Evolutionary conservation across 1,140 invertebrate species (phyloP), one percentile per base, ranked within the genome.

Genomic region (Cephus cinctus): DNA sequence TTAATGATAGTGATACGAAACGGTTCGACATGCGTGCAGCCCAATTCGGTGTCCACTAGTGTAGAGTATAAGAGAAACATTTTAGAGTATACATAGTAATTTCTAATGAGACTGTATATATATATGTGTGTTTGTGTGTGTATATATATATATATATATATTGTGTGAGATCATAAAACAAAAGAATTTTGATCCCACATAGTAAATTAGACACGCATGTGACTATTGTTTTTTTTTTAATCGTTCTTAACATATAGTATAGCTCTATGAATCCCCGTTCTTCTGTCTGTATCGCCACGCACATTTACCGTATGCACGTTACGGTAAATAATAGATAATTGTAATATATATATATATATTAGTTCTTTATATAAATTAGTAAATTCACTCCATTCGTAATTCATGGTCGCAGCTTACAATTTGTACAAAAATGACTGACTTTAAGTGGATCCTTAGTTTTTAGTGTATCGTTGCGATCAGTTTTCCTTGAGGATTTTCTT

Each of bases 391-490:
- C n/a, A n/a, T n/a, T 57, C 50, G 45, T 51, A 58, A 61, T 44
- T 65, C 45, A 48, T 50, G 21, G 46, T 50, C 39, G 44, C 56
- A 60, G 59, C 48, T 61, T 62, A 50, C n/a, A 56, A 61, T 69
- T 69, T 71, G 61, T 69, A 71, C 63, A 70, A 36, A n/a, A 55
- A 59, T 68, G 56, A 61, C 58, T 64, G 45, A 54, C 4, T 52
- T 45, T 36, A 55, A 41, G 41, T n/a, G 11, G 19, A 11, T 36
- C 1, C 19, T 36, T 14, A 0, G 14, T 36, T 36, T 36, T 36
- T 11, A 30, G 6, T 27, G n/a, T n/a, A n/a, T n/a, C n/a, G n/a
- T n/a, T n/a, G n/a, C n/a, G n/a, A n/a, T 36, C 15, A 36, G 8
- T 36, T 36, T 36, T 36, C 15, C 14, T 36, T 12, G 3, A 18